phyloP scores from a whole-genome alignment of 2,797 vertebrate species.

The Lophotriccus pileatus region DNA sequence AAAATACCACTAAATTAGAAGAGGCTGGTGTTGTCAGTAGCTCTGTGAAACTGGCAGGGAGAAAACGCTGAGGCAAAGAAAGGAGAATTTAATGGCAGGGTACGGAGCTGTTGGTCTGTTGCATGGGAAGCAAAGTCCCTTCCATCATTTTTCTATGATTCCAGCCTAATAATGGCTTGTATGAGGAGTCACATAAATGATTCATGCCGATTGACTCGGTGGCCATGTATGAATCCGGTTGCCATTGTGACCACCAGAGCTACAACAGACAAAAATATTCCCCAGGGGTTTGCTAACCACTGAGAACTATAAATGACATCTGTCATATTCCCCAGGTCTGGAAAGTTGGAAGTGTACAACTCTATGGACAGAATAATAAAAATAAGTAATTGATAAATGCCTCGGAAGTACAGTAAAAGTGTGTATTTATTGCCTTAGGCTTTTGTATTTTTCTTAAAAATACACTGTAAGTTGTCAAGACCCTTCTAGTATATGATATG shows the following conservation, averaged over 20 bases:
- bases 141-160: slow-evolving; percentile 6
- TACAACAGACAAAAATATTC: background rate
- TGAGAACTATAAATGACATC: background rate
- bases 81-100: background rate
- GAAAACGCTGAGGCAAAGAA: background rate
- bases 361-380: background rate
- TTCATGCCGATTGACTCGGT: slow-evolving; percentile 31
- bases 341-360: background rate
- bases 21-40: background rate
- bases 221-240: background rate
- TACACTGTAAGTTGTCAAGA: background rate
- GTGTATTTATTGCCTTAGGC: background rate
- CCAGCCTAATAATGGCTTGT: slow-evolving; percentile 37
- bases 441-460: background rate
- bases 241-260: slow-evolving; percentile 39
- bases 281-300: background rate
- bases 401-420: background rate
- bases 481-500: background rate
- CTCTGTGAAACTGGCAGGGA: background rate
- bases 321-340: background rate
- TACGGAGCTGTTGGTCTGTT: background rate
- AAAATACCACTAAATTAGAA: background rate
- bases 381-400: background rate
- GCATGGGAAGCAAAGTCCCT: background rate
- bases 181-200: slow-evolving; percentile 53